These are phyloP conservation scores for Atlantisia rogersi DNA, from an alignment of 2,113 vertebrate species.

Conservation along the genomic window DNA sequence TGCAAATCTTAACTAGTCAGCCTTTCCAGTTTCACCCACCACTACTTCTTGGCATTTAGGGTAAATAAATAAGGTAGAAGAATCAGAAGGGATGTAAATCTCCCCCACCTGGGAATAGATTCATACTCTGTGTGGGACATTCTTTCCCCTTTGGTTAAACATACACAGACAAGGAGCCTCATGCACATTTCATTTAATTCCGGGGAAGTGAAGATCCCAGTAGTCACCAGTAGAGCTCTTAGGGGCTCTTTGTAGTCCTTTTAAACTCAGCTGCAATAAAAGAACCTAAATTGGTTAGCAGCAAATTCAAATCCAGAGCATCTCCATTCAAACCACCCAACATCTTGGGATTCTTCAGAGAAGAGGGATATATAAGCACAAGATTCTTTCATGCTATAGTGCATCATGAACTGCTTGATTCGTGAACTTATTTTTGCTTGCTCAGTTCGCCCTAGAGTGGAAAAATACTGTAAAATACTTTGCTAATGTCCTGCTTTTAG, in stretches of 20 bases:
- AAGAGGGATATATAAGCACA: neutral
- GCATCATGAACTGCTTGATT: neutral
- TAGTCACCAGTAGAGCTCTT: neutral
- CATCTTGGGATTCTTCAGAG: neutral
- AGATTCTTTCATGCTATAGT: neutral
- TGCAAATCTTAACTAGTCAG: neutral
- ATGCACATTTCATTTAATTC: neutral
- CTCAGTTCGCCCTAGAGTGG: neutral
- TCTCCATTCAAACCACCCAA: neutral
- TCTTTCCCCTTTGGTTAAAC: constrained; percentile 2
- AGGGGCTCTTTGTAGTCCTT: neutral
- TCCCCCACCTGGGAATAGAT: neutral
- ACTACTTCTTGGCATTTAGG: neutral
- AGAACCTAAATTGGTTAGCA: neutral
- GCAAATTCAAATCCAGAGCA: neutral
- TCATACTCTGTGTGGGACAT: neutral
- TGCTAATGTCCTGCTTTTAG: neutral
- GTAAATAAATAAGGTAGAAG: neutral
- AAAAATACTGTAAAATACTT: neutral
- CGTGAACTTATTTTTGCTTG: neutral
- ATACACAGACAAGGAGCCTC: neutral
- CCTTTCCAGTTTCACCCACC: neutral
- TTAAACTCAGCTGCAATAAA: neutral
- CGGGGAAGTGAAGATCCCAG: accelerated
- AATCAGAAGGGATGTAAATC: neutral